A percentile compares a stretch with the other conserved stretches of the same genome.
phyloP scores from a whole-genome alignment of 2,888 invertebrate genomes.

The Catocala sponsa region DNA sequence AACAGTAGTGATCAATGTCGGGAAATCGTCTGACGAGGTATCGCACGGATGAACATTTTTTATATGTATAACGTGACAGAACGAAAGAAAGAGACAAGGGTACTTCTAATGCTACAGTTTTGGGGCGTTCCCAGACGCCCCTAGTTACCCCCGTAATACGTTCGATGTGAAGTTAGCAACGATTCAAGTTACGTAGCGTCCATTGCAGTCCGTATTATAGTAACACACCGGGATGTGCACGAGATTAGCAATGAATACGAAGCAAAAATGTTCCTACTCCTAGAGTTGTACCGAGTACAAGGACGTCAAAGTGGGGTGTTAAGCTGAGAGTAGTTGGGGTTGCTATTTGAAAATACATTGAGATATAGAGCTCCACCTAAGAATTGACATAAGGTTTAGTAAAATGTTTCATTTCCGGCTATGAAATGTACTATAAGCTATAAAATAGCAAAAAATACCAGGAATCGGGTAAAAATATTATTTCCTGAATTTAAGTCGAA shows the following conservation, averaged over 20 bases:
- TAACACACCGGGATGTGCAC: constrained; percentile 5
- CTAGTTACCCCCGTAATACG: constrained; percentile 52
- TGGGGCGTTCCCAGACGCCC: constrained; percentile 71
- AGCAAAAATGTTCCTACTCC: constrained; percentile 18
- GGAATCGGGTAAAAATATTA: too few relatives aligned
- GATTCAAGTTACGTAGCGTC: constrained; percentile 19
- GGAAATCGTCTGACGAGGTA: constrained; percentile 58
- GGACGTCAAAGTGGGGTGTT: constrained; percentile 18
- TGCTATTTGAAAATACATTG: constrained; percentile 15
- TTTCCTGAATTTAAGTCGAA: too few relatives aligned
- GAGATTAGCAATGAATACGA: constrained; percentile 36
- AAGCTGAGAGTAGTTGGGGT: constrained; percentile 13
- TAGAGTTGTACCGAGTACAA: constrained; percentile 12
- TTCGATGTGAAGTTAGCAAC: constrained; percentile 33
- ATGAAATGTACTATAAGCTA: too few relatives aligned
- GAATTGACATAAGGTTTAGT: constrained; percentile 10
- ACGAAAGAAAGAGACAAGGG: constrained; percentile 74
- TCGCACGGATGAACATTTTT: constrained; percentile 62
- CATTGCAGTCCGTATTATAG: constrained; percentile 31
- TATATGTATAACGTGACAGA: constrained; percentile 57
- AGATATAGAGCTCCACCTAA: not conserved
- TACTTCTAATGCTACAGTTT: constrained; percentile 62
- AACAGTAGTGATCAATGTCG: constrained; percentile 51
- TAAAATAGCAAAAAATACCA: too few relatives aligned
- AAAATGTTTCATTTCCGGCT: too few relatives aligned